A percentile compares a stretch with the other conserved stretches of the same genome.
Conservation (phyloP, 2,113 vertebrate genomes). For the Orycteropus afer region DNA sequence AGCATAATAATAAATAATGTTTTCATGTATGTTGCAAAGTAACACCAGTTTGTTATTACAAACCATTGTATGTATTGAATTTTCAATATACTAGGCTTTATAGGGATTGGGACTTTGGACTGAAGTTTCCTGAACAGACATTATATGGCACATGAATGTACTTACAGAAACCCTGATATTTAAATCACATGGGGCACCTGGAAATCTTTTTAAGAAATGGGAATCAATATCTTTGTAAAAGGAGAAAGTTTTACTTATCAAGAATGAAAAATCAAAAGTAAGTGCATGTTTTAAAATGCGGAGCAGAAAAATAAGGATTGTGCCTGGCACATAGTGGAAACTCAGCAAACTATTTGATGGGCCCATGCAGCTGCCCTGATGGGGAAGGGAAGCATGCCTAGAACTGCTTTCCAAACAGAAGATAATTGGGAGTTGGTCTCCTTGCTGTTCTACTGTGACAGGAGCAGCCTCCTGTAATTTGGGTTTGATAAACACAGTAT, state of each 20-base stretch:
- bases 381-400: background rate
- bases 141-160: background rate
- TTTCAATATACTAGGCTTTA: no score
- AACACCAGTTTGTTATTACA: background rate
- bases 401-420: background rate
- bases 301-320: background rate
- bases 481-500: constrained; percentile 58
- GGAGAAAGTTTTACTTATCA: constrained; percentile 31
- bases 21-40: background rate
- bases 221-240: constrained; percentile 37
- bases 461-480: constrained; percentile 59
- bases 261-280: constrained; percentile 9
- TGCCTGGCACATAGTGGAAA: background rate
- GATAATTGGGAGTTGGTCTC: background rate
- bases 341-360: background rate
- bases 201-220: background rate
- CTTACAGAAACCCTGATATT: constrained; percentile 52
- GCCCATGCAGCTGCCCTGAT: background rate
- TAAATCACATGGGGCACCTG: constrained; percentile 5
- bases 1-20: background rate
- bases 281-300: constrained; percentile 5
- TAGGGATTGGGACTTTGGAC: no score
- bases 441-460: background rate
- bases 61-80: background rate
- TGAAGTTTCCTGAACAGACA: background rate